These are phyloP conservation scores for Auanema sp. DNA, from an alignment of 2,888 invertebrate species.

Conservation along the genomic window DNA sequence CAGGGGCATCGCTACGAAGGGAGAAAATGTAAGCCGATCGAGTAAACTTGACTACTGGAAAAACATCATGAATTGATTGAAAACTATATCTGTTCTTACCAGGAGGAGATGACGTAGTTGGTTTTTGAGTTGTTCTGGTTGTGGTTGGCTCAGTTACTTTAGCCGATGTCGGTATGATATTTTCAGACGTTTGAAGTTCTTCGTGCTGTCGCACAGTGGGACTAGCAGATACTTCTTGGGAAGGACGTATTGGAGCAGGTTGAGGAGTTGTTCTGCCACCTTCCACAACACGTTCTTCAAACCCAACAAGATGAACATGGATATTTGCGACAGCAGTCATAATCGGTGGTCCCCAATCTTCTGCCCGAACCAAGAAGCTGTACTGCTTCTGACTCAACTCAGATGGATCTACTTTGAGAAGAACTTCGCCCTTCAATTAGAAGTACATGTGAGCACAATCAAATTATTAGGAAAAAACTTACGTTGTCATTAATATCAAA, in stretches of 20 bases:
- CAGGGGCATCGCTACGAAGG: conserved; percentile 17
- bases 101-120: not conserved
- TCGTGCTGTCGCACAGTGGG: not conserved
- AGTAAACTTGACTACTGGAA: conserved; percentile 20
- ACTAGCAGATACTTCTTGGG: not conserved
- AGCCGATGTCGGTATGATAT: not conserved
- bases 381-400: conserved; percentile 28
- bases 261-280: not conserved
- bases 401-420: conserved; percentile 9
- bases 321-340: conserved; percentile 39
- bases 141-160: not conserved
- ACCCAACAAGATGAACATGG: conserved; percentile 17
- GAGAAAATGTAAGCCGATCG: conserved; percentile 17
- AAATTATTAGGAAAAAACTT: not conserved
- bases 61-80: not conserved
- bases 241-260: not conserved
- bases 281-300: not conserved
- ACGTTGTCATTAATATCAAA: conserved; percentile 44
- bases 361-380: conserved; percentile 40
- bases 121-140: not conserved
- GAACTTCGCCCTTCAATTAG: conserved; percentile 14
- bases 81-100: not conserved
- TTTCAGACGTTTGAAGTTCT: not conserved
- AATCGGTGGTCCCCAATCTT: conserved; percentile 35
- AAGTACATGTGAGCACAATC: not conserved